Evolutionary conservation across 2,797 vertebrate species (phyloP).

Genomic region (Pipistrellus nathusii): DNA sequence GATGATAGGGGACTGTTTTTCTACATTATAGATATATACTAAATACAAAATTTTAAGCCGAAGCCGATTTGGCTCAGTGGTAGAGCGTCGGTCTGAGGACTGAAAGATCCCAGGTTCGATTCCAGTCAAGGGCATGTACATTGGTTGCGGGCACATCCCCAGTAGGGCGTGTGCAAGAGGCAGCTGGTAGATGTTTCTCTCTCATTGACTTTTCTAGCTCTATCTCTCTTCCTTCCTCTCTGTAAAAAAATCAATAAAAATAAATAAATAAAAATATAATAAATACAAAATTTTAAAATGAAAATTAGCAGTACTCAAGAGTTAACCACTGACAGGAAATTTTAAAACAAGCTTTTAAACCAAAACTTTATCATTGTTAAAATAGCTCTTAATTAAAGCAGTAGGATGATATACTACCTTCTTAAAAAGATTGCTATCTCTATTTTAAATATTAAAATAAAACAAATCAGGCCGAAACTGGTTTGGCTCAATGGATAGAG

Average conservation of each 20-base stretch:
- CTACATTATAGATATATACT: background rate
- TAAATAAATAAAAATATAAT: background rate
- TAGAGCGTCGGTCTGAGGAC: no score
- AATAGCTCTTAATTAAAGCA: background rate
- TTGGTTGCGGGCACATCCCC: no score
- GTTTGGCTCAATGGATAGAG: no score
- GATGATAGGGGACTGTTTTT: no score
- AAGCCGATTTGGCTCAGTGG: no score
- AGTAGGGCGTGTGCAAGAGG: no score
- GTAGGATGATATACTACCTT: background rate
- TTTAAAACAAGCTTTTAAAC: constrained; percentile 33
- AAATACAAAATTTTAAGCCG: background rate
- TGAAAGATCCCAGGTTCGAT: no score
- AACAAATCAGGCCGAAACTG: background rate
- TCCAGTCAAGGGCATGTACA: no score
- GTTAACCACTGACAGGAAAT: background rate
- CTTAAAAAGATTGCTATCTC: background rate
- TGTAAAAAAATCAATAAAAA: no score
- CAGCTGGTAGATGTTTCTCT: no score
- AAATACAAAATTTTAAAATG: background rate
- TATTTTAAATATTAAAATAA: constrained; percentile 27
- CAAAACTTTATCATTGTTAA: constrained; percentile 15
- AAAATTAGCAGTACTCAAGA: constrained; percentile 29
- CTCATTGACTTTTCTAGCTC: no score
- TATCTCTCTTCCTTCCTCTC: no score